Evolutionary conservation across 1,140 invertebrate genomes (phyloP).

Genomic region (Saxidomus purpurata): DNA sequence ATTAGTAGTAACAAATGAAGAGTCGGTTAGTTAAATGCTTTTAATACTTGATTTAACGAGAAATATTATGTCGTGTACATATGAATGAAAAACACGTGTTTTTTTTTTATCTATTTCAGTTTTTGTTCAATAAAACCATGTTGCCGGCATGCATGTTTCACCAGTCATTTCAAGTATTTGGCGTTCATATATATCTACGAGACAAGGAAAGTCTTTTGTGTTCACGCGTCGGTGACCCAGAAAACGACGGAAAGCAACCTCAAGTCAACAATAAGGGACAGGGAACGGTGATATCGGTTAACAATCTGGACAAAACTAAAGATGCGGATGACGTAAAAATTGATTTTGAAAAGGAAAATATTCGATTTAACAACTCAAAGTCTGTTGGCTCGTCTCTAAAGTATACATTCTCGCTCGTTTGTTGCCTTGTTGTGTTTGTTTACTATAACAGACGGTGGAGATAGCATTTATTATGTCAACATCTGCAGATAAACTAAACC

Average conservation of each 20-base stretch:
- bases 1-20: no score
- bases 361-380: background rate
- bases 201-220: constrained; percentile 30
- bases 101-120: constrained; percentile 64
- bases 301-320: background rate
- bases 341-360: background rate
- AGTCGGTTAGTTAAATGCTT: no score
- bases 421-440: background rate
- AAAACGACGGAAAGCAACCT: background rate
- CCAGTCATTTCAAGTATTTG: constrained; percentile 45
- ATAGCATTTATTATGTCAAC: background rate
- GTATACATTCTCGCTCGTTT: background rate
- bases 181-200: constrained; percentile 49
- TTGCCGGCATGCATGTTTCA: constrained; percentile 54
- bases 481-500: background rate
- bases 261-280: background rate
- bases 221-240: background rate
- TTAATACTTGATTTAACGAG: no score
- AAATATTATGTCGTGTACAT: no score
- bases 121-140: constrained; percentile 45
- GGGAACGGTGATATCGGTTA: background rate
- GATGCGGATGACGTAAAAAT: background rate
- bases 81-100: no score
- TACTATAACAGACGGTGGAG: background rate
- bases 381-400: background rate